A percentile compares a stretch with the other conserved stretches of the same genome.
phyloP scores from a whole-genome alignment of 1,140 invertebrate species.

The Globodera rostochiensis region DNA sequence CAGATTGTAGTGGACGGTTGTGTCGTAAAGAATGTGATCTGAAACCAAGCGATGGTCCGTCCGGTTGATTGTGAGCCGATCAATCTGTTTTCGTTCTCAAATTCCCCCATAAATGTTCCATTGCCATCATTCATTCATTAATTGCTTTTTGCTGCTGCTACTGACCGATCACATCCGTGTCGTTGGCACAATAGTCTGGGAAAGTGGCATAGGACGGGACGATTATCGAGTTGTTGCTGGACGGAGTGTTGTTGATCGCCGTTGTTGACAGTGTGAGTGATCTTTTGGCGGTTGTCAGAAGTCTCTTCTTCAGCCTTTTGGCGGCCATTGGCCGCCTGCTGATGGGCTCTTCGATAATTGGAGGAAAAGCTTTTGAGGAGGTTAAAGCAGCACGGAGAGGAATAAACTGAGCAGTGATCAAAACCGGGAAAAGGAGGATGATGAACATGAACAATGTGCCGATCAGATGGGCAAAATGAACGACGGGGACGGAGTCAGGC shows the following conservation, averaged over 20 bases:
- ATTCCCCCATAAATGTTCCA: neutral
- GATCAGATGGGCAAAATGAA: neutral
- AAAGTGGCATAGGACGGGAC: constrained; percentile 20
- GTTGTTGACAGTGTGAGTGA: neutral
- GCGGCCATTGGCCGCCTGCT: neutral
- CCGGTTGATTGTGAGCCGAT: no score
- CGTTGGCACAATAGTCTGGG: constrained; percentile 61
- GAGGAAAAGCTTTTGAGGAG: constrained; percentile 5
- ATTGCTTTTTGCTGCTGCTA: no score
- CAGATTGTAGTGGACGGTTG: constrained; percentile 59
- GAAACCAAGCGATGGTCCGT: neutral
- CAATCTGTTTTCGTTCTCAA: neutral
- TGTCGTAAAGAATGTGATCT: constrained; percentile 62
- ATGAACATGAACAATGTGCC: neutral
- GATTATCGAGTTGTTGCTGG: neutral
- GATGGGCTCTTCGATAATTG: neutral
- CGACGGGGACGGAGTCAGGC: neutral
- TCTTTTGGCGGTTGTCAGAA: neutral
- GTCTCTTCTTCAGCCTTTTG: neutral
- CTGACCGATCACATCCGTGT: constrained; percentile 62
- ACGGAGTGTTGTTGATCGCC: neutral
- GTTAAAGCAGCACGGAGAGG: neutral
- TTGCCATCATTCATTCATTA: neutral
- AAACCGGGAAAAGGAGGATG: neutral
- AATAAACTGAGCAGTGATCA: neutral